Evolutionary conservation across 2,888 invertebrate species (phyloP).

Genomic region (Eupsilia transversa): DNA sequence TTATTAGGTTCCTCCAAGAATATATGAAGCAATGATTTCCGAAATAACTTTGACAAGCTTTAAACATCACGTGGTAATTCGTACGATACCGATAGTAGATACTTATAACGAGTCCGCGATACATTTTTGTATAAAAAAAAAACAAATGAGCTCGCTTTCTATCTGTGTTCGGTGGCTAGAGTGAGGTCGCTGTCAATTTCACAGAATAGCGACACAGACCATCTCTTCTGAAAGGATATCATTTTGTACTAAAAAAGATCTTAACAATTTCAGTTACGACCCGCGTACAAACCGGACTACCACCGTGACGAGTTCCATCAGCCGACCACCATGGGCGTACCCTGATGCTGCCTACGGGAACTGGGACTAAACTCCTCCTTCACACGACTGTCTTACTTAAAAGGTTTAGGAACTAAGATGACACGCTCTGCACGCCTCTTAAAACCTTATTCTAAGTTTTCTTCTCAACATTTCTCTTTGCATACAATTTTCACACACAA

Average conservation of each 20-base stretch:
- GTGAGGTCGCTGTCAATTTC: background rate
- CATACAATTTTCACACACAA: conserved; percentile 4
- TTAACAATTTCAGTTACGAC: conserved; percentile 80
- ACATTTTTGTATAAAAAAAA: background rate
- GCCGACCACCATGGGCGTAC: conserved; percentile 88
- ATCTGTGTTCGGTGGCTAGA: background rate
- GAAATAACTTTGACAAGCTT: background rate
- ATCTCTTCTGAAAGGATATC: background rate
- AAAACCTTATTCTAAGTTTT: background rate
- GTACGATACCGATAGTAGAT: background rate
- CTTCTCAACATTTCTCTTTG: background rate
- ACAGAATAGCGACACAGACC: background rate
- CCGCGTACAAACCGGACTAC: conserved; percentile 78
- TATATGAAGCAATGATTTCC: background rate
- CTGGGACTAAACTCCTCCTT: conserved; percentile 79
- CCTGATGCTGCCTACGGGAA: conserved; percentile 79
- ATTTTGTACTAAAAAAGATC: background rate
- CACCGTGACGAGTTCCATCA: conserved; percentile 65
- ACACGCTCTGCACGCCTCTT: background rate
- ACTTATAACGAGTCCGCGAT: background rate
- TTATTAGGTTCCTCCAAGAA: background rate
- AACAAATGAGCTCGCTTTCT: background rate
- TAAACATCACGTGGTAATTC: background rate
- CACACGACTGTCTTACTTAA: conserved; percentile 21
- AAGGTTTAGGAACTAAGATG: conserved; percentile 9